Conservation (phyloP, 2,888 invertebrate genomes). For the Diplazon laetatorius region DNA sequence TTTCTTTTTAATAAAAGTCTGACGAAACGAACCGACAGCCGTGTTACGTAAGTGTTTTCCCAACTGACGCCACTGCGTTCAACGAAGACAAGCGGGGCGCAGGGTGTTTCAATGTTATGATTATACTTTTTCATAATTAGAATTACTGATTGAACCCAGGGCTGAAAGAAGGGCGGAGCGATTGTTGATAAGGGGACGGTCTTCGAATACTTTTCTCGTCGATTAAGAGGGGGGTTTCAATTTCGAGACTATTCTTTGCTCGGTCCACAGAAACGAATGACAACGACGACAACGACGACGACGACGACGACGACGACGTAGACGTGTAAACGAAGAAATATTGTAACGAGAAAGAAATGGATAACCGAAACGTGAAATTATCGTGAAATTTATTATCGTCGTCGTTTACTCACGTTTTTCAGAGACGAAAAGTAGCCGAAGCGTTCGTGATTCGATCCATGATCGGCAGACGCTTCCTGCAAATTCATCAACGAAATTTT, state of each 20-base stretch:
- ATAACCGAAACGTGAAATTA: neutral
- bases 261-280: constrained; percentile 32
- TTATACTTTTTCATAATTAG: constrained; percentile 74
- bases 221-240: constrained; percentile 26
- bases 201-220: constrained; percentile 27
- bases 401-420: constrained; percentile 78
- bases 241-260: constrained; percentile 48
- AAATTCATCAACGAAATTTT: constrained; percentile 48
- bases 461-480: constrained; percentile 80
- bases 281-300: too few species aligned
- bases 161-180: constrained; percentile 47
- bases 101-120: constrained; percentile 64
- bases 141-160: constrained; percentile 73
- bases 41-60: constrained; percentile 67
- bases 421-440: constrained; percentile 81
- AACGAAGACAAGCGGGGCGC: constrained; percentile 51
- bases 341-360: constrained; percentile 15
- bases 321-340: constrained; percentile 7
- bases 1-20: constrained; percentile 67
- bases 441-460: constrained; percentile 79
- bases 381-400: constrained; percentile 36
- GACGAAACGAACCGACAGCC: constrained; percentile 64
- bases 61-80: constrained; percentile 45
- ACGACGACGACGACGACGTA: neutral
- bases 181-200: constrained; percentile 66